phyloP scores from a whole-genome alignment of 2,888 invertebrate genomes.

The Drosophila ezoana region DNA sequence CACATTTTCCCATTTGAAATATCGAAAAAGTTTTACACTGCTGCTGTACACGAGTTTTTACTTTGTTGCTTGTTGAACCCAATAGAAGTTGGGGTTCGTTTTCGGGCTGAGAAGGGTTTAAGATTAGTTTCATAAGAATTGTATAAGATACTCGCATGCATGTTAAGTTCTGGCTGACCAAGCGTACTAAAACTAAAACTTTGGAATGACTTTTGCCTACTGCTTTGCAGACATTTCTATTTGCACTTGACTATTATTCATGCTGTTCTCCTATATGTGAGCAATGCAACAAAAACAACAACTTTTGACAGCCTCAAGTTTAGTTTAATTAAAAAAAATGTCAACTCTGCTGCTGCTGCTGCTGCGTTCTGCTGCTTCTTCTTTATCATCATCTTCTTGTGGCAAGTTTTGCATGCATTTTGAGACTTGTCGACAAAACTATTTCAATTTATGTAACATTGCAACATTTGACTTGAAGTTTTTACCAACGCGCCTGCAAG shows the following conservation, averaged over 20 bases:
- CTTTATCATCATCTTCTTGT: not conserved
- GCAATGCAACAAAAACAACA: slow-evolving; percentile 42
- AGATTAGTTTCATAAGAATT: slow-evolving; percentile 27
- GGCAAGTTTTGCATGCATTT: slow-evolving; percentile 63
- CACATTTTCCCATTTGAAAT: slow-evolving; percentile 64
- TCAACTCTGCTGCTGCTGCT: slow-evolving; percentile 24
- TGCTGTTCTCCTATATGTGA: not conserved
- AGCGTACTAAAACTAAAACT: slow-evolving; percentile 60
- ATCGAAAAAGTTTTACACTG: slow-evolving; percentile 68
- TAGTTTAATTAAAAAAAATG: slow-evolving; percentile 71
- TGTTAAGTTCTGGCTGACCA: slow-evolving; percentile 73
- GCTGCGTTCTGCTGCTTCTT: not conserved
- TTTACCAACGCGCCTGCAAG: slow-evolving; percentile 13
- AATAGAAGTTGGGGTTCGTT: not conserved
- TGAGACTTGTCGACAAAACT: slow-evolving; percentile 64
- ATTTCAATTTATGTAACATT: slow-evolving; percentile 72
- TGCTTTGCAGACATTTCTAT: slow-evolving; percentile 52
- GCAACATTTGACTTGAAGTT: slow-evolving; percentile 50
- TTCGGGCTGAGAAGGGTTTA: slow-evolving; percentile 8
- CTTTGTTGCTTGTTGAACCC: slow-evolving; percentile 34
- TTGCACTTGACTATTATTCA: slow-evolving; percentile 59
- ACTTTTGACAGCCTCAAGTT: slow-evolving; percentile 61
- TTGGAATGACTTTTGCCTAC: slow-evolving; percentile 79
- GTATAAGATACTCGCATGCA: slow-evolving; percentile 46
- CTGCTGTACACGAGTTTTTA: slow-evolving; percentile 46